A percentile compares a stretch with the other conserved stretches of the same genome.
Conservation (phyloP, 1,140 invertebrate species). For the Drosophila setifemur region DNA sequence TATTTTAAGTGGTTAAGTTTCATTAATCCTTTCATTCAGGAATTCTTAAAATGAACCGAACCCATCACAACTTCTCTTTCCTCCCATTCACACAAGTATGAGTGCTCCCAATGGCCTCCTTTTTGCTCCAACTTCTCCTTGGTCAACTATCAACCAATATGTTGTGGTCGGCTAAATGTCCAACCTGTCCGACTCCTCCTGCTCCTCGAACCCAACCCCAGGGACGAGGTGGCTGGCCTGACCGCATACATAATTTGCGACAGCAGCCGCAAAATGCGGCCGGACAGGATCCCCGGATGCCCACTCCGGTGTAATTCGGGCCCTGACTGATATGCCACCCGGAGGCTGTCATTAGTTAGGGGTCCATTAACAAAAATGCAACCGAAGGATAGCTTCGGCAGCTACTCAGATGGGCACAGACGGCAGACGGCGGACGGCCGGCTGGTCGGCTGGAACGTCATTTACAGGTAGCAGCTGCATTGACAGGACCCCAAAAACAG, state of each 20-base stretch:
- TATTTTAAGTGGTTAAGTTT: background rate
- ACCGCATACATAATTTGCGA: slow-evolving; percentile 55
- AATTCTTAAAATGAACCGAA: too few relatives aligned
- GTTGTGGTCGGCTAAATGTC: slow-evolving; percentile 27
- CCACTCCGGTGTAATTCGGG: background rate
- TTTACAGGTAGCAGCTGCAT: slow-evolving; percentile 73
- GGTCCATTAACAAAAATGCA: slow-evolving; percentile 70
- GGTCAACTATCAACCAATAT: slow-evolving; percentile 39
- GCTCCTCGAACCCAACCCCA: slow-evolving; percentile 7
- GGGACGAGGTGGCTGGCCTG: slow-evolving; percentile 16
- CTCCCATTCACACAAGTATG: too few relatives aligned
- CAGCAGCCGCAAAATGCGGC: slow-evolving; percentile 31
- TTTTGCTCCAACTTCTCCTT: background rate
- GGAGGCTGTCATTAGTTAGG: slow-evolving; percentile 62
- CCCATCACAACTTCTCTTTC: too few relatives aligned
- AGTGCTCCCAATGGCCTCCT: background rate
- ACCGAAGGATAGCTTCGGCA: slow-evolving; percentile 9
- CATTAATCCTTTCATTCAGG: background rate
- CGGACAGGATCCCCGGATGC: background rate
- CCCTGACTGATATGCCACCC: slow-evolving; percentile 46
- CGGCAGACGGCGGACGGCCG: slow-evolving; percentile 8
- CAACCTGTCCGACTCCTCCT: slow-evolving; percentile 2
- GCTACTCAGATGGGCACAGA: slow-evolving; percentile 9
- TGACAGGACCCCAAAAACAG: slow-evolving; percentile 40
- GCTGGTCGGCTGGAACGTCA: slow-evolving; percentile 25